phyloP scores from a whole-genome alignment of 1,140 invertebrate genomes.

The Cydia amplana region DNA sequence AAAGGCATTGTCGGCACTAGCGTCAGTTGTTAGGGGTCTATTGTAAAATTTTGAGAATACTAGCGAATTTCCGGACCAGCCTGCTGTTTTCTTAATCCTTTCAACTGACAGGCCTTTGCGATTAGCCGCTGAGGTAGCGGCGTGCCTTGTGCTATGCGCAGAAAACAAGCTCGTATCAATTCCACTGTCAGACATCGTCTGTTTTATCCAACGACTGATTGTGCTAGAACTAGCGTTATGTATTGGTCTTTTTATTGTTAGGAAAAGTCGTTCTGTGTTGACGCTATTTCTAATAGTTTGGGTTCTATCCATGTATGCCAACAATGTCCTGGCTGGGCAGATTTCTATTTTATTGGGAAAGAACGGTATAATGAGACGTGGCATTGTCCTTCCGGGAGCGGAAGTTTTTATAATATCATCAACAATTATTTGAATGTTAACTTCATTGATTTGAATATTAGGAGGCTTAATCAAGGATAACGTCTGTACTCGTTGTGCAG shows the following conservation, averaged over 20 bases:
- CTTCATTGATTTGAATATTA: conserved; percentile 25
- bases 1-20: conserved; percentile 32
- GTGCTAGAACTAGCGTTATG: too few species aligned
- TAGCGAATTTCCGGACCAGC: conserved; percentile 35
- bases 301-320: too few species aligned
- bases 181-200: too few species aligned
- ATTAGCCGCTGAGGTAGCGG: conserved; percentile 14
- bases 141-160: conserved; percentile 32
- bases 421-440: conserved; percentile 33
- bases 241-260: too few species aligned
- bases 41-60: conserved; percentile 36
- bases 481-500: conserved; percentile 3
- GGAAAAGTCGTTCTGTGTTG: too few species aligned
- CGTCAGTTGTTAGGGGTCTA: conserved; percentile 4
- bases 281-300: too few species aligned
- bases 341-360: too few species aligned
- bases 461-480: conserved; percentile 29
- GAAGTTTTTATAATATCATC: conserved; percentile 36
- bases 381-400: conserved; percentile 8
- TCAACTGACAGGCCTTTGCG: conserved; percentile 16
- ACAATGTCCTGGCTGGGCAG: too few species aligned
- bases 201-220: too few species aligned
- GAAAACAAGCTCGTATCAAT: too few species aligned
- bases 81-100: conserved; percentile 19
- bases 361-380: too few species aligned